Percentiles rank a stretch among this genome's conserved stretches.
Evolutionary conservation across 2,888 invertebrate species (phyloP).

Genomic region (Andrena hattorfiana): DNA sequence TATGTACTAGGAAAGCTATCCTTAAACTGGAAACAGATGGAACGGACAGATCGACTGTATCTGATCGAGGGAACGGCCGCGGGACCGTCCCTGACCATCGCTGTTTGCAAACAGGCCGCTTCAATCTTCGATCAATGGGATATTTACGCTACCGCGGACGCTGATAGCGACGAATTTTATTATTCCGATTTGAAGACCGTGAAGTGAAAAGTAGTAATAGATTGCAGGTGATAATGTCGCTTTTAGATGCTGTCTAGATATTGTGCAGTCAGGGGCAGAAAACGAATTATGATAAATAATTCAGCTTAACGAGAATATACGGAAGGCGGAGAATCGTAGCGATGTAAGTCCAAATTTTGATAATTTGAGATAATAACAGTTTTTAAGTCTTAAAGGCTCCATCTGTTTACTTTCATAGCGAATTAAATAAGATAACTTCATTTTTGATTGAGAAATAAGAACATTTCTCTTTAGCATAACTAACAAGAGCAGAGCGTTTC

Average conservation of each 20-base stretch:
- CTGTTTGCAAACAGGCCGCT: slow-evolving; percentile 11
- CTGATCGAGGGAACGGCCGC: slow-evolving; percentile 8
- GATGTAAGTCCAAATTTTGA: too few species aligned
- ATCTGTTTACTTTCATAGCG: too few species aligned
- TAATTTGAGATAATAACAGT: too few species aligned
- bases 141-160: neutral
- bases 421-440: too few species aligned
- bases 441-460: too few species aligned
- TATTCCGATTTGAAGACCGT: neutral
- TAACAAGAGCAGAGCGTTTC: too few species aligned
- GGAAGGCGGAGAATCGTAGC: too few species aligned
- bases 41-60: slow-evolving; percentile 23
- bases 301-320: too few species aligned
- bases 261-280: neutral
- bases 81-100: slow-evolving; percentile 13
- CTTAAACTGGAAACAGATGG: slow-evolving; percentile 49
- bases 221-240: neutral
- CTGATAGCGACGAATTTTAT: neutral
- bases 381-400: too few species aligned
- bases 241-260: neutral
- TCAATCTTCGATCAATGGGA: neutral
- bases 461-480: too few species aligned
- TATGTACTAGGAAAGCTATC: slow-evolving; percentile 37
- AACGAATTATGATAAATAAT: too few species aligned
- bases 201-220: neutral